Percentiles rank a stretch among this genome's conserved stretches.
Evolutionary conservation across 1,140 invertebrate species (phyloP).

Genomic region (Oedothorax gibbosus): DNA sequence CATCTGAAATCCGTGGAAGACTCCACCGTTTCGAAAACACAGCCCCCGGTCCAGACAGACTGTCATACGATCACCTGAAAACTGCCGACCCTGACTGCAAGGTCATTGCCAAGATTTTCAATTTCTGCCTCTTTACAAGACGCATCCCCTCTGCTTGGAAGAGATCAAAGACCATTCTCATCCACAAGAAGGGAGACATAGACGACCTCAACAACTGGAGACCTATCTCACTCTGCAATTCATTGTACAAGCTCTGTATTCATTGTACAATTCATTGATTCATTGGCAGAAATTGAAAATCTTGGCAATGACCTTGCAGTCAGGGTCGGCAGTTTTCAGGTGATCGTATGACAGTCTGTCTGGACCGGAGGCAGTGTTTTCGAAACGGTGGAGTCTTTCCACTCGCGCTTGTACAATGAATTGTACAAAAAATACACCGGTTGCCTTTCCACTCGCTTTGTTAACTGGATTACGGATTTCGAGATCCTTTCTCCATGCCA

Average conservation of each 20-base stretch:
- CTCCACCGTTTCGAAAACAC: constrained; percentile 62
- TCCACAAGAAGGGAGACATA: neutral
- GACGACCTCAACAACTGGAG: neutral
- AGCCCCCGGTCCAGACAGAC: constrained; percentile 63
- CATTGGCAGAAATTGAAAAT: constrained; percentile 61
- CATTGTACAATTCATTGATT: too few species aligned
- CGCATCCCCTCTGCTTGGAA: constrained; percentile 62
- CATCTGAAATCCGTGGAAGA: neutral
- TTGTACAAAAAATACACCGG: too few species aligned
- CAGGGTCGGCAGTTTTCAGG: constrained; percentile 42
- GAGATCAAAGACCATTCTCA: constrained; percentile 62
- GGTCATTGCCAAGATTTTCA: constrained; percentile 57
- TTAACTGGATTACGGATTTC: constrained; percentile 14
- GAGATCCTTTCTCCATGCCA: constrained; percentile 59
- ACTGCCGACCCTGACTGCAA: constrained; percentile 22
- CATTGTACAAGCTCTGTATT: constrained; percentile 11
- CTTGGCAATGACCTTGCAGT: constrained; percentile 36
- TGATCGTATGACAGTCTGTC: constrained; percentile 62
- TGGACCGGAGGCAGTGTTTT: constrained; percentile 64
- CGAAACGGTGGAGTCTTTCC: constrained; percentile 23
- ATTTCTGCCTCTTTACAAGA: constrained; percentile 43
- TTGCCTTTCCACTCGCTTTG: constrained; percentile 41
- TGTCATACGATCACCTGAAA: constrained; percentile 59
- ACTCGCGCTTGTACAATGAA: too few species aligned
- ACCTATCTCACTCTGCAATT: neutral